Percentiles rank a stretch among this genome's conserved stretches.
Evolutionary conservation across 1,140 invertebrate species (phyloP).

Genomic region (Andrena cerasifolii): DNA sequence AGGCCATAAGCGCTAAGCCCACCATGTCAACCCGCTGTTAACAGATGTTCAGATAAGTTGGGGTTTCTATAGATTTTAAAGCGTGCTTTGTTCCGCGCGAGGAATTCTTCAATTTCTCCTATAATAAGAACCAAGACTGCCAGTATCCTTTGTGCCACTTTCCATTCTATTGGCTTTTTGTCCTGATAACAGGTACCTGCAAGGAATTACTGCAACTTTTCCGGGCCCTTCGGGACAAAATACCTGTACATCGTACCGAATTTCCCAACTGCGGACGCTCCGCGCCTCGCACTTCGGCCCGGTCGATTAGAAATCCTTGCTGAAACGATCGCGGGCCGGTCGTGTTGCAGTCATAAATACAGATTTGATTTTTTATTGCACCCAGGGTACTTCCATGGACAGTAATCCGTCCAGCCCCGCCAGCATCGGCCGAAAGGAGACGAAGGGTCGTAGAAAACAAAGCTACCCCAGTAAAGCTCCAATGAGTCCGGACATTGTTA

Average conservation of each 20-base stretch:
- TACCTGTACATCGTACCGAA: background rate
- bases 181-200: slow-evolving; percentile 56
- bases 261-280: background rate
- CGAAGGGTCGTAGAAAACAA: slow-evolving; percentile 87
- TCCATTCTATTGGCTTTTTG: slow-evolving; percentile 59
- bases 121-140: slow-evolving; percentile 49
- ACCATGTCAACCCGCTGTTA: slow-evolving; percentile 78
- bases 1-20: slow-evolving; percentile 68
- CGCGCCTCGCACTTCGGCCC: background rate
- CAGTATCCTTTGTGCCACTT: slow-evolving; percentile 64
- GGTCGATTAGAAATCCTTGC: background rate
- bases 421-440: slow-evolving; percentile 80
- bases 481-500: slow-evolving; percentile 79
- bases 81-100: slow-evolving; percentile 65
- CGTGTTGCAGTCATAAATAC: background rate
- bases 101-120: slow-evolving; percentile 42
- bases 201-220: slow-evolving; percentile 23
- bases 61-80: slow-evolving; percentile 75
- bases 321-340: background rate
- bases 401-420: slow-evolving; percentile 82
- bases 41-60: slow-evolving; percentile 79
- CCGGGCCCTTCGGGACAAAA: background rate
- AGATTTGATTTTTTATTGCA: background rate
- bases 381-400: slow-evolving; percentile 78
- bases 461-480: slow-evolving; percentile 88